Evolutionary conservation across 2,888 invertebrate genomes (phyloP), one percentile per base, ranked within the genome.

Genomic region (Lasioglossum figueresi): DNA sequence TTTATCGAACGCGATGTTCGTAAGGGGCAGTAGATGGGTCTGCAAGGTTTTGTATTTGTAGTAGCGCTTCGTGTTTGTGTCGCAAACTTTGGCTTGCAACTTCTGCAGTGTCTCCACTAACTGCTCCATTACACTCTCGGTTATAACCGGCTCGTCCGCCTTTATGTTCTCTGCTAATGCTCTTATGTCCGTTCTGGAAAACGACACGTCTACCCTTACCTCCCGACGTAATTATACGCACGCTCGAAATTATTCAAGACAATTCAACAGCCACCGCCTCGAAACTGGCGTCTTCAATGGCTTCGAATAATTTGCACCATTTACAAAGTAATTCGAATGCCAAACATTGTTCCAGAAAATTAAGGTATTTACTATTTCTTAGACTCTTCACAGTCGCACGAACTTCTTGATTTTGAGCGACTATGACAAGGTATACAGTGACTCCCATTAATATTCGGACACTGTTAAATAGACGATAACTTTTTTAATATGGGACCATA

Each of bases 1-100:
- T 93, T 97, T 97, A 94, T 97, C 97, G 91, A 97, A 97, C 63
- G 97, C 96, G 40, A 97, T 96, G 91, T 97, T 97, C 8, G 97
- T 97, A 56, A 97, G 95, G 2, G 97, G 97, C 87, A 97, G 95
- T 27, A 97, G 96, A 93, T 97, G 97, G 0, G 97, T 96, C 92
- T 96, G 96, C 86, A 97, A 94, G 0, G 96, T 96, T 94, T 96
- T 96, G 95, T 96, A 96, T 89, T 96, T 96, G 94, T 96, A 96
- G 94, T 96, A 97, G 91, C 96, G 95, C 93, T 96, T 97, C 52
- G 96, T 96, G 4, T 96, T 96, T 83, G 96, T 96, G 88, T 96
- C 96, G 89, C 96, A 96, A 85, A 97, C 95, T 92, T 97, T 96
- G 81, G 96, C 95, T 94, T 97, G 97, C 84, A 97, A 94, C 87